Conservation (phyloP, 1,140 invertebrate genomes). For the Conopomorpha cramerella region DNA sequence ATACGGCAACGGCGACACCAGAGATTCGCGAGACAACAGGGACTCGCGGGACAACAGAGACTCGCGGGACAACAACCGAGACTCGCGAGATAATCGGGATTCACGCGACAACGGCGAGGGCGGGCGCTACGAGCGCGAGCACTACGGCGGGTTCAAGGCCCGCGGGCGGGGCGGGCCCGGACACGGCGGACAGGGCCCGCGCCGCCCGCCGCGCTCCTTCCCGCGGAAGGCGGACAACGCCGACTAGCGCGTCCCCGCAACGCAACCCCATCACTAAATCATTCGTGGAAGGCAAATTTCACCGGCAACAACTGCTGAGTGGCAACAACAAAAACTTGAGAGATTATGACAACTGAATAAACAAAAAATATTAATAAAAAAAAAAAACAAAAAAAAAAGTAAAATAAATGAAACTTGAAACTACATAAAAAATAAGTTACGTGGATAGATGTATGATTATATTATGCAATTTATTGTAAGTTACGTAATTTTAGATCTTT, state of each 20-base stretch:
- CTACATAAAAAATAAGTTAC: conserved; percentile 58
- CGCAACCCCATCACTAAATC: too few species aligned
- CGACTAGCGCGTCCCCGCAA: conserved; percentile 26
- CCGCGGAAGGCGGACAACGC: conserved; percentile 36
- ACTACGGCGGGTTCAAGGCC: conserved; percentile 29
- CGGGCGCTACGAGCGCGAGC: background rate
- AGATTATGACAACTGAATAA: conserved; percentile 53
- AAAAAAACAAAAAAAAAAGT: conserved; percentile 51
- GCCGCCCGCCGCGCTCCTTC: conserved; percentile 15
- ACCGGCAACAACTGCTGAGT: conserved; percentile 56
- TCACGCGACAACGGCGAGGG: background rate
- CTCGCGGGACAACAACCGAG: conserved; percentile 24
- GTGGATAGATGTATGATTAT: conserved; percentile 58
- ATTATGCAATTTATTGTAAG: conserved; percentile 57
- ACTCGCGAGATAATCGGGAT: too few species aligned
- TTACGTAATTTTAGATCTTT: conserved; percentile 55
- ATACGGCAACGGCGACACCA: conserved; percentile 45
- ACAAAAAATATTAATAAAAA: conserved; percentile 31
- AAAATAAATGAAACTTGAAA: conserved; percentile 54
- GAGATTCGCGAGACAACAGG: conserved; percentile 21
- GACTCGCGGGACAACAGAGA: conserved; percentile 32
- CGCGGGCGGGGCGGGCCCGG: conserved; percentile 34
- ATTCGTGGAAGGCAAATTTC: conserved; percentile 59
- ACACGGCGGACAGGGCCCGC: conserved; percentile 17
- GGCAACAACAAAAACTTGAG: conserved; percentile 46